A percentile compares a stretch with the other conserved stretches of the same genome.
These are phyloP conservation scores for Acholoe squamosa DNA, from an alignment of 2,888 invertebrate genomes.

Conservation along the genomic window DNA sequence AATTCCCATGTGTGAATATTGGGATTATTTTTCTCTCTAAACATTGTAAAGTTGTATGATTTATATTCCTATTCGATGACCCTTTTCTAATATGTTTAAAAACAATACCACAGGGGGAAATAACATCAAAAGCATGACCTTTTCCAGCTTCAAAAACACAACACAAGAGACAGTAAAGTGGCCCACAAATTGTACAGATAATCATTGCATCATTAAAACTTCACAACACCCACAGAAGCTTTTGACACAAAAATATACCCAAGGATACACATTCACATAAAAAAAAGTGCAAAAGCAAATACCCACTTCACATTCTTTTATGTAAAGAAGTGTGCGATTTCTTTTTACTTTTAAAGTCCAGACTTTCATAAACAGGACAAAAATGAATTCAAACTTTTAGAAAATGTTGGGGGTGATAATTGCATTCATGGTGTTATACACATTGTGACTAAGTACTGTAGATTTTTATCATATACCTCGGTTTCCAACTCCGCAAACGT, in stretches of 20 bases:
- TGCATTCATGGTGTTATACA: neutral
- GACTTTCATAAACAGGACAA: neutral
- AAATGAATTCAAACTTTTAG: too few relatives aligned
- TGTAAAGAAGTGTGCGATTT: neutral
- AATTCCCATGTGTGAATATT: too few relatives aligned
- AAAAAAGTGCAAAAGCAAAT: neutral
- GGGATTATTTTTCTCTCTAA: too few relatives aligned
- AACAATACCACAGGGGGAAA: too few relatives aligned
- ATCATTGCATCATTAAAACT: too few relatives aligned
- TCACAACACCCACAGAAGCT: neutral
- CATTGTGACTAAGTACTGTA: neutral
- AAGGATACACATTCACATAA: neutral
- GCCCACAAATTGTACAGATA: too few relatives aligned
- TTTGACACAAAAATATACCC: slow-evolving; percentile 9
- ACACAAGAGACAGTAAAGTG: too few relatives aligned
- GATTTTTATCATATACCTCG: neutral
- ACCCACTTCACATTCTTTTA: neutral
- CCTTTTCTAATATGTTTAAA: too few relatives aligned
- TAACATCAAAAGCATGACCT: too few relatives aligned
- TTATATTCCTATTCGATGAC: too few relatives aligned
- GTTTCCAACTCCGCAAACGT: neutral
- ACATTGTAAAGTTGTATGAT: too few relatives aligned
- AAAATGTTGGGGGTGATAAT: neutral
- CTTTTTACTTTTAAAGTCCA: neutral
- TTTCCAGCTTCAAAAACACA: too few relatives aligned